A percentile compares a stretch with the other conserved stretches of the same genome.
Conservation (phyloP, 2,888 invertebrate genomes). For the Drosophila setosimentum region DNA sequence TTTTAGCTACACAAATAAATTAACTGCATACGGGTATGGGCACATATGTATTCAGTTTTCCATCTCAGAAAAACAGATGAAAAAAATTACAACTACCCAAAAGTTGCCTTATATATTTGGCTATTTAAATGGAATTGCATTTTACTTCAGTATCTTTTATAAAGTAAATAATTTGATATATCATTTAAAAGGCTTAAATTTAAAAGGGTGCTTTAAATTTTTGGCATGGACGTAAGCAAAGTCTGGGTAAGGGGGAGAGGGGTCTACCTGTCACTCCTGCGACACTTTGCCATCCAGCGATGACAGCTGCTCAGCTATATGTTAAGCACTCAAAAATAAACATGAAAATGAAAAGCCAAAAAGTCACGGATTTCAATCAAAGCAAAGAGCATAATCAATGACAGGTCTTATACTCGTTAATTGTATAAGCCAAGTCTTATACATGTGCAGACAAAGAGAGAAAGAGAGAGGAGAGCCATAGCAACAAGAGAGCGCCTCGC, state of each 20-base stretch:
- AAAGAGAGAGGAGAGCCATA: constrained; percentile 8
- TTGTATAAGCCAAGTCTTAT: constrained; percentile 16
- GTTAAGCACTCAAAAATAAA: constrained; percentile 20
- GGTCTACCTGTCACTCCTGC: constrained; percentile 66
- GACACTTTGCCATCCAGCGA: constrained; percentile 63
- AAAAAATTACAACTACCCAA: neutral
- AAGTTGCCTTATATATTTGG: neutral
- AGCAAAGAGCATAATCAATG: constrained; percentile 2
- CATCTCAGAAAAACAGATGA: neutral
- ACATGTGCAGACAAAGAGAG: constrained; percentile 3
- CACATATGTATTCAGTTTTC: neutral
- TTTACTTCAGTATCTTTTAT: neutral
- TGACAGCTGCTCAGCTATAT: constrained; percentile 49
- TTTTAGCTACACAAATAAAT: neutral
- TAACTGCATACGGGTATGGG: constrained; percentile 9
- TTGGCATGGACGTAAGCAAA: neutral
- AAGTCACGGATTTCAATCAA: neutral
- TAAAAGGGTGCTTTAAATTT: constrained; percentile 57
- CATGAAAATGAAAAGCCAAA: constrained; percentile 3
- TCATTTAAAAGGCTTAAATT: neutral
- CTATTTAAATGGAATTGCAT: neutral
- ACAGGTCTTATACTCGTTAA: constrained; percentile 27
- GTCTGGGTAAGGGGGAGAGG: neutral
- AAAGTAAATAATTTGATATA: neutral
- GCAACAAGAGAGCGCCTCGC: constrained; percentile 19